Conservation (phyloP, 2,797 vertebrate genomes). For the Gobio occitaniae region DNA sequence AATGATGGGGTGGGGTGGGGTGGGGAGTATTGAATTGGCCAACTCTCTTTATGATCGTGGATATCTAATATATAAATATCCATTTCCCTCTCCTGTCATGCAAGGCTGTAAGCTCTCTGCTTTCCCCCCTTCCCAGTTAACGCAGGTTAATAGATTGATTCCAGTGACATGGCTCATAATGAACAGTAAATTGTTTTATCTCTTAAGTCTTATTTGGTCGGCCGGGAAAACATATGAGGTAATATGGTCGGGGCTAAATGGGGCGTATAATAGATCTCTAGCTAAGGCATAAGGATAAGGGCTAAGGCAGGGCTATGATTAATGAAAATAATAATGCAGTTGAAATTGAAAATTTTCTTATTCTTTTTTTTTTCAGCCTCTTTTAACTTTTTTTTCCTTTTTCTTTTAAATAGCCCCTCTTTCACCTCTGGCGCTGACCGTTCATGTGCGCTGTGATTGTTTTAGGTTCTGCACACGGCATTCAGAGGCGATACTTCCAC, state of each 20-base stretch:
- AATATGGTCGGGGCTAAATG: conserved; percentile 99
- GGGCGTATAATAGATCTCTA: conserved; percentile 99
- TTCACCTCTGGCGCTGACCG: conserved; percentile 81
- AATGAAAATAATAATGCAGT: conserved; percentile 99
- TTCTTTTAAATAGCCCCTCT: conserved; percentile 70
- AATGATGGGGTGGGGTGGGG: conserved; percentile 31
- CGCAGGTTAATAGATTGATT: conserved; percentile 99
- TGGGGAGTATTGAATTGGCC: conserved; percentile 93
- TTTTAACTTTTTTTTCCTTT: conserved; percentile 69
- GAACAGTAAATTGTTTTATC: conserved; percentile 99
- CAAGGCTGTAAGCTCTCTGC: conserved; percentile 76
- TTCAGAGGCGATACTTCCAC: conserved; percentile 57
- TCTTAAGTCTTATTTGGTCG: conserved; percentile 99
- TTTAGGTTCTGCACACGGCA: conserved; percentile 56
- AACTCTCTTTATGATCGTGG: conserved; percentile 90
- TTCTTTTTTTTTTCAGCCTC: conserved; percentile 75
- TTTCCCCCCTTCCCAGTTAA: conserved; percentile 87
- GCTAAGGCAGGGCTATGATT: conserved; percentile 97
- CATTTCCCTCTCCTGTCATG: conserved; percentile 77
- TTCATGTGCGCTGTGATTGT: conserved; percentile 88
- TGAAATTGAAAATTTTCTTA: conserved; percentile 99
- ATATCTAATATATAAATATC: conserved; percentile 86
- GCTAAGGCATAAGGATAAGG: conserved; percentile 97
- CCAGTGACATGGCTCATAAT: conserved; percentile 99
- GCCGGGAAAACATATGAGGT: conserved; percentile 99